Evolutionary conservation across 30 jellyfish, hydroid and myxozoan genomes (phyloP), one percentile per base, ranked within the genome.

Genomic region (Clytia hemisphaerica): DNA sequence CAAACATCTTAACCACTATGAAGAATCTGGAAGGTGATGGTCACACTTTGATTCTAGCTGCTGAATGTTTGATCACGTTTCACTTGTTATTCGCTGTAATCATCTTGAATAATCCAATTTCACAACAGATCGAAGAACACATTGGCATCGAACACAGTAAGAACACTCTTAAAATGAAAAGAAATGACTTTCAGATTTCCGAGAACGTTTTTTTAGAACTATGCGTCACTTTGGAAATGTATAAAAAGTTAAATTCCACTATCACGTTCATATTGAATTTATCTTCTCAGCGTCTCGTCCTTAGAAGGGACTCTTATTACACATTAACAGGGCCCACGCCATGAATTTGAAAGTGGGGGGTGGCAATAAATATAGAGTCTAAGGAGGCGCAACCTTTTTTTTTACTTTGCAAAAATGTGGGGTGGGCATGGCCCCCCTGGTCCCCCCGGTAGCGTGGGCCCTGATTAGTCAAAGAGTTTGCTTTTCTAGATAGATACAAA

Each of bases 61-160:
- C 95, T 27, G 87, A 81, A 72, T 86, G 54, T 12, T 67, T 89
- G 28, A 81, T 82, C 40, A 82, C 98, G 12, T 58, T 70, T 29
- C 98, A 89, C 58, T 85, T 89, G 40, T 38, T 89, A 51, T 89
- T 89, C 58, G 67, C 98, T 7, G 71, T 79, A 33, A 87, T 82
- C 21, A 82, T 89, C 37, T 57, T 88, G 30, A 21, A 71, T 16
- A 89, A 89, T 61, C 98, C 98, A 0, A 73, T 89, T 33, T 76
- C 88, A 0, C 98, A 76, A 67, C 98, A 89, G 51, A 55, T 89
- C 19, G 98, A 89, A 66, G 94, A 89, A 54, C 82, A 73, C 55
- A 58, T 81, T 28, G 76, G 77, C 27, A 45, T 78, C 68, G 93
- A 92, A 25, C 71, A 89, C n/a, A 62, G 98, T 81, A 75, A 67